Conservation (phyloP, 2,797 vertebrate genomes). For the Coendou prehensilis region DNA sequence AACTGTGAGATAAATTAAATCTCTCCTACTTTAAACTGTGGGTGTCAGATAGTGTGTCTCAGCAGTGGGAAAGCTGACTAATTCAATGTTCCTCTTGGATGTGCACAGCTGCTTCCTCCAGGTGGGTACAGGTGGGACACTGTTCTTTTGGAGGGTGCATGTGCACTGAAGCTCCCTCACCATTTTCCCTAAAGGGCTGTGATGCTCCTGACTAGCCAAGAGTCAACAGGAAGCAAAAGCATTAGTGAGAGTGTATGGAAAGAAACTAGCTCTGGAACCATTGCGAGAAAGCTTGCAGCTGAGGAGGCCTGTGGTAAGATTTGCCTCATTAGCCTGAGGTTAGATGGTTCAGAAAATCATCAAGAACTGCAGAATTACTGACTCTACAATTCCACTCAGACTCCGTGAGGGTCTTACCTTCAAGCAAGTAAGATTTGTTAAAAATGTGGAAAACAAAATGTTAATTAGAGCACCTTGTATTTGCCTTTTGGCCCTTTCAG, state of each 20-base stretch:
- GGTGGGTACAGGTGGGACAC: background rate
- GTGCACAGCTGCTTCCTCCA: background rate
- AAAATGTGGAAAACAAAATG: background rate
- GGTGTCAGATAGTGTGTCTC: background rate
- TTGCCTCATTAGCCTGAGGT: conserved; percentile 58
- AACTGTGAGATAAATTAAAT: background rate
- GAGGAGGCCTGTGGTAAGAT: conserved; percentile 4
- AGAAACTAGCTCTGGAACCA: conserved; percentile 62
- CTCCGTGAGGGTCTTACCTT: background rate
- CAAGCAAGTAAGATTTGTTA: background rate
- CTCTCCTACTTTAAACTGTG: background rate
- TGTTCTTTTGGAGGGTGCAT: background rate
- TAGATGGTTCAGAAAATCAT: conserved; percentile 24
- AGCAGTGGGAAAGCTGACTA: background rate
- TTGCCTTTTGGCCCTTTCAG: background rate
- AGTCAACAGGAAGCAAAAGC: conserved; percentile 10
- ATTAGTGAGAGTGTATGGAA: background rate
- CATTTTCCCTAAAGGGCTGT: background rate
- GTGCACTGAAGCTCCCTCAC: background rate
- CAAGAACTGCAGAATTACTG: conserved; percentile 31
- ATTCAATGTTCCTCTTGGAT: background rate
- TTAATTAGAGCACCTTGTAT: background rate
- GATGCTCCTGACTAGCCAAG: background rate
- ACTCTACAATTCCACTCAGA: conserved; percentile 19
- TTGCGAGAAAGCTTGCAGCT: conserved; percentile 62